These are phyloP conservation scores for Nasonia longicornis DNA, from an alignment of 1,140 invertebrate genomes.

Conservation along the genomic window DNA sequence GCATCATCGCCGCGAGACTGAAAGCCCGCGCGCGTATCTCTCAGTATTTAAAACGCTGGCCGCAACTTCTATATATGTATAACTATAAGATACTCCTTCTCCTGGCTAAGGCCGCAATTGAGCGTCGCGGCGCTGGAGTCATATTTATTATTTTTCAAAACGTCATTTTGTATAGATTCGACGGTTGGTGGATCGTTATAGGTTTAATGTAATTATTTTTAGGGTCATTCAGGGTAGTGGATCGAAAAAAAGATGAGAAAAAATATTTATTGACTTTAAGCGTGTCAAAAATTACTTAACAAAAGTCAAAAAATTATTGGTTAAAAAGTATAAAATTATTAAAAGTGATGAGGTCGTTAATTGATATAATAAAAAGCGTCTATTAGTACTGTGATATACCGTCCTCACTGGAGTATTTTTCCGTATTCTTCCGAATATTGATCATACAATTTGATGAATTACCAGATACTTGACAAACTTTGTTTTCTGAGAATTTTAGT, in stretches of 20 bases:
- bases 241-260: too few relatives aligned
- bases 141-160: too few relatives aligned
- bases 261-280: too few relatives aligned
- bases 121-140: not conserved
- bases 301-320: too few relatives aligned
- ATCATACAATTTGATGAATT: not conserved
- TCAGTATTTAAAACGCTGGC: slow-evolving; percentile 4
- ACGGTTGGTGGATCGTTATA: too few relatives aligned
- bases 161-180: too few relatives aligned
- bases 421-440: not conserved
- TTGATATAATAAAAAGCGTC: not conserved
- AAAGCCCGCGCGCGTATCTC: not conserved
- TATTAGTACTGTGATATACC: not conserved
- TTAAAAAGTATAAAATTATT: too few relatives aligned
- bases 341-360: not conserved
- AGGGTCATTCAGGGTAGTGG: too few relatives aligned
- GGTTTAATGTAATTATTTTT: too few relatives aligned
- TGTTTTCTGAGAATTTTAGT: not conserved
- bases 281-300: too few relatives aligned
- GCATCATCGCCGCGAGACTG: slow-evolving; percentile 15
- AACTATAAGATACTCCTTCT: not conserved
- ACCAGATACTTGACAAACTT: not conserved
- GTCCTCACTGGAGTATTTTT: not conserved
- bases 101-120: not conserved
- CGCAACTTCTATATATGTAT: not conserved